Evolutionary conservation across 2,888 invertebrate genomes (phyloP).

Genomic region (Asteroscopus sphinx): DNA sequence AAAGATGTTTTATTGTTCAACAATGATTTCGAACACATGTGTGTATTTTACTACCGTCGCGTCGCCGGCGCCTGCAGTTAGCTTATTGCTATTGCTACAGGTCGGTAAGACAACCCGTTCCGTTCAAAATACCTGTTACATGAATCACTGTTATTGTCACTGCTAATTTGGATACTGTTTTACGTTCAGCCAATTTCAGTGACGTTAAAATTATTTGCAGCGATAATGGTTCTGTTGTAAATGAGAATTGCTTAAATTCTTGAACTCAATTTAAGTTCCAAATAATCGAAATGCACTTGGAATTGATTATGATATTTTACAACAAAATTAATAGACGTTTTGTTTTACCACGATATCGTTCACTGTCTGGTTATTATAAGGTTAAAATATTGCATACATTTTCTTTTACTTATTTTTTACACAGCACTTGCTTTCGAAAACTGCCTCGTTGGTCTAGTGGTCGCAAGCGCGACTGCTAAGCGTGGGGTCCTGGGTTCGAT

Average conservation of each 20-base stretch:
- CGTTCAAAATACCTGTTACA: conserved; percentile 57
- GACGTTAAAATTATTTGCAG: conserved; percentile 39
- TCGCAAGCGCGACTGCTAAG: no score
- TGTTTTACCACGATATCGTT: no score
- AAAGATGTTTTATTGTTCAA: conserved; percentile 57
- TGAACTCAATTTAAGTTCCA: conserved; percentile 14
- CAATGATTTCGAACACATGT: conserved; percentile 69
- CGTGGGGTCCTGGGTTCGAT: no score
- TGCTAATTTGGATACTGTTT: conserved; percentile 41
- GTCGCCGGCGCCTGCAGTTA: conserved; percentile 50
- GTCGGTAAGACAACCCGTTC: conserved; percentile 47
- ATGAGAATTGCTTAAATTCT: conserved; percentile 31
- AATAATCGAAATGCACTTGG: conserved; percentile 13
- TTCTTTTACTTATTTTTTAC: no score
- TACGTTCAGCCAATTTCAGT: conserved; percentile 20
- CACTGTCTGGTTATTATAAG: no score
- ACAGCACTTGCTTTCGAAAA: no score
- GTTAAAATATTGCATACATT: no score
- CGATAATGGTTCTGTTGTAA: conserved; percentile 22
- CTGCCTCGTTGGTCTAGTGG: no score
- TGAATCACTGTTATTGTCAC: conserved; percentile 62
- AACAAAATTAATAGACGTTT: no score
- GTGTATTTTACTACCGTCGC: conserved; percentile 61
- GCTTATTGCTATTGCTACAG: conserved; percentile 40
- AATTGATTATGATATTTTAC: no score